A percentile compares a stretch with the other conserved stretches of the same genome.
Conservation (phyloP, 2,797 vertebrate species). For the Lateolabrax maculatus region DNA sequence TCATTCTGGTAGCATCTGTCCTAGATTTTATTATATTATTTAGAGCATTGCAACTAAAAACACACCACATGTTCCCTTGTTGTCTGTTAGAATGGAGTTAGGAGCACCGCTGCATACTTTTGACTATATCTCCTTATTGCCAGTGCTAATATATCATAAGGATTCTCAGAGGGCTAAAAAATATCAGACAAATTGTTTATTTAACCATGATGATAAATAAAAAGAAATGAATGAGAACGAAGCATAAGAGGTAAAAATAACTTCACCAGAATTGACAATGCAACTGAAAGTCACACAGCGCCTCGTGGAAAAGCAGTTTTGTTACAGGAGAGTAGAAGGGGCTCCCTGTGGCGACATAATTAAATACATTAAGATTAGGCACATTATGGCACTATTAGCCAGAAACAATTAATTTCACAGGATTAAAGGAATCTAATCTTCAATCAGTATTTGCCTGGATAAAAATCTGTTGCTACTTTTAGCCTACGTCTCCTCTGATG, state of each 20-base stretch:
- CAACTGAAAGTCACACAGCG: background rate
- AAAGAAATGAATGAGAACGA: background rate
- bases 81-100: background rate
- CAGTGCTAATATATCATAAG: background rate
- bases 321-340: constrained; percentile 1
- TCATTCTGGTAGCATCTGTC: background rate
- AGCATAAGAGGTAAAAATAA: background rate
- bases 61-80: background rate
- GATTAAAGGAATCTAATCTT: constrained; percentile 51
- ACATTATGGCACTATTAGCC: constrained; percentile 45
- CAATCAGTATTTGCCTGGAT: constrained; percentile 31
- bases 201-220: background rate
- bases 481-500: constrained; percentile 9
- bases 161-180: background rate
- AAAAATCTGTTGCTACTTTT: constrained; percentile 20
- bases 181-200: no score
- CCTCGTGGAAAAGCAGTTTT: constrained; percentile 27
- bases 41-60: constrained; percentile 11
- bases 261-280: background rate
- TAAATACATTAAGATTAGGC: constrained; percentile 55
- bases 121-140: background rate
- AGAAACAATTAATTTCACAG: constrained; percentile 59
- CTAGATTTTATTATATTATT: constrained; percentile 14
- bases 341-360: constrained; percentile 48
- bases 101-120: background rate